Conservation (phyloP, 2,888 invertebrate genomes). For the Choristoneura rosaceana region DNA sequence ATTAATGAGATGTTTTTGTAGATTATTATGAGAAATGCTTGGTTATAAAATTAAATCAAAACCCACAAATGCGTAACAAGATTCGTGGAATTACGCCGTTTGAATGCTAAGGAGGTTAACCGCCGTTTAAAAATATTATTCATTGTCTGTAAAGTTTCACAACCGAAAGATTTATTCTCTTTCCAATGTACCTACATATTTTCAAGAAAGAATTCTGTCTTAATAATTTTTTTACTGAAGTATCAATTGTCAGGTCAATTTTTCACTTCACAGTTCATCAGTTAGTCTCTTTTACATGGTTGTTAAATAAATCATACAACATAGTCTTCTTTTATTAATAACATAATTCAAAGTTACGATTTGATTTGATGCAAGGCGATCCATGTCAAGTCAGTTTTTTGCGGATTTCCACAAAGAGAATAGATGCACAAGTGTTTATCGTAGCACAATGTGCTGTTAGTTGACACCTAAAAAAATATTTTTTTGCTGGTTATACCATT, state of each 20-base stretch:
- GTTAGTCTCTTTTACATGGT: neutral
- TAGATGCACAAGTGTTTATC: too few relatives aligned
- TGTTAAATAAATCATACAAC: too few relatives aligned
- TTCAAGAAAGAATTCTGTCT: neutral
- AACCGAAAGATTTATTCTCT: constrained; percentile 16
- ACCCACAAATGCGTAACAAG: neutral
- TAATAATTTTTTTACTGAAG: neutral
- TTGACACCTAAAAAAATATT: too few relatives aligned
- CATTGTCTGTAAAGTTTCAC: constrained; percentile 23
- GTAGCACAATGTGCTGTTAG: too few relatives aligned
- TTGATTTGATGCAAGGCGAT: too few relatives aligned
- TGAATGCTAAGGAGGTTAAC: neutral
- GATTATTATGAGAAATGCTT: neutral
- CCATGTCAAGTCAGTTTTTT: too few relatives aligned
- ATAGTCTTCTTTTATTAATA: too few relatives aligned
- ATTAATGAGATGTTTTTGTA: too few relatives aligned
- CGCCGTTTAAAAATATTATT: constrained; percentile 26
- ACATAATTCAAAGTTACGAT: too few relatives aligned
- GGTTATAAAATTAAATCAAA: neutral
- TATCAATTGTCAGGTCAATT: neutral
- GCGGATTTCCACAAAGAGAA: too few relatives aligned
- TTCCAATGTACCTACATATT: constrained; percentile 10
- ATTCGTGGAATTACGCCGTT: neutral
- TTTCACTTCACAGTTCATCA: neutral
- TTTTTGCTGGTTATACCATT: too few relatives aligned